Evolutionary conservation across 2,888 invertebrate species (phyloP).

Genomic region (Andrena fulva): DNA sequence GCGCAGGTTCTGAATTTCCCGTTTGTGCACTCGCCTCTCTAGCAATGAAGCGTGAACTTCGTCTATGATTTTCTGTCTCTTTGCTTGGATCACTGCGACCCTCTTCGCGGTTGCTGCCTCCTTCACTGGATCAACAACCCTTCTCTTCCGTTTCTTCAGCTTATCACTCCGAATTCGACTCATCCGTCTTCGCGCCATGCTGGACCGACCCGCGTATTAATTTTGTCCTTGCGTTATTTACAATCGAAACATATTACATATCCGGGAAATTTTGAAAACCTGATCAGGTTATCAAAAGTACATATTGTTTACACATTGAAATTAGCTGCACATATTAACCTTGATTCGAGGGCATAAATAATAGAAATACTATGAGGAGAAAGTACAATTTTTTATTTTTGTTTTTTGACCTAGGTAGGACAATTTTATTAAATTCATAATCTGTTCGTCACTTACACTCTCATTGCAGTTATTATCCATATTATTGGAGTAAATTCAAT

Average conservation of each 20-base stretch:
- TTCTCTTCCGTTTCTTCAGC: conserved; percentile 22
- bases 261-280: not conserved
- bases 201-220: not conserved
- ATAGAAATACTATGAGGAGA: too few species aligned
- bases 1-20: conserved; percentile 33
- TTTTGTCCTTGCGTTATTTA: not conserved
- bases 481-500: too few species aligned
- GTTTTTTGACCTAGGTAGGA: too few species aligned
- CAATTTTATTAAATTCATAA: too few species aligned
- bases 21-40: conserved; percentile 34
- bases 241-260: not conserved
- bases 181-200: conserved; percentile 10
- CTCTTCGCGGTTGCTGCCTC: conserved; percentile 36
- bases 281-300: not conserved
- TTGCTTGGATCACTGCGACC: conserved; percentile 45
- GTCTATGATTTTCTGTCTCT: conserved; percentile 49
- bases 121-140: conserved; percentile 16
- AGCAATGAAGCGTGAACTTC: conserved; percentile 48
- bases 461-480: too few species aligned
- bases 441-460: too few species aligned
- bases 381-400: too few species aligned
- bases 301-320: not conserved
- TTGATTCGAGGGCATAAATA: not conserved
- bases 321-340: not conserved
- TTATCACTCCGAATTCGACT: not conserved